Base-by-base conservation (phyloP, 2,113 vertebrate species). In the Megatriorchis doriae region DNA sequence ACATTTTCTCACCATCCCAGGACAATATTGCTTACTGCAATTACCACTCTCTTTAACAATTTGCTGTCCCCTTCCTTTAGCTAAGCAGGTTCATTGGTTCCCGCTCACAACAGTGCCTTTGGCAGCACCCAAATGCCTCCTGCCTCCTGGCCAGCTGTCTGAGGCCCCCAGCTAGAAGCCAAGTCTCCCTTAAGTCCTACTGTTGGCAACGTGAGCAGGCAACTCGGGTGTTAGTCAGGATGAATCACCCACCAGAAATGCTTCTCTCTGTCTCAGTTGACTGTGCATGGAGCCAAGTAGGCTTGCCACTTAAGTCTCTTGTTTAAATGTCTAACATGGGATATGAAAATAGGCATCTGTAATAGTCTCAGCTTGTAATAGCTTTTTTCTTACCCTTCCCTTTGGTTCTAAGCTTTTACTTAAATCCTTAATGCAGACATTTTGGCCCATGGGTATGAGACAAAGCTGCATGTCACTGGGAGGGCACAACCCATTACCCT, bases 201-300 rank as follows among this genome's bases (percentile, higher is more conserved):
- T 65, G 63, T 68, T 73, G 86, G 63, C 86, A 95, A 14, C 0
- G 3, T 12, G 9, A 73, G 59, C 40, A 47, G 59, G 59, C 52
- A 79, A 71, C 36, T 58, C 1, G 9, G 36, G 34, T 66, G 45
- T 71, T 74, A 61, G 29, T 83, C 56, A 62, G 70, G 26, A 52
- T 96, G 94, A 94, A 66, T 88, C 89, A 94, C 56, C 10, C 70
- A 62, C 61, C 42, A 90, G 86, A 85, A 90, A 88, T 66, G 42
- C 23, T 84, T 73, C 59, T 38, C 68, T 63, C 36, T 32, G 52
- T 56, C 36, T 74, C 4, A 0, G 50, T 23, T 85, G 70, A 66
- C 61, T 48, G 31, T 40, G 26, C 36, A 16, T 58, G 55, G 20
- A 85, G 36, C 48, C 65, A 81, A 61, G 50, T 12, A 81, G 48